phyloP scores from a whole-genome alignment of 2,113 vertebrate genomes.

The Perca fluviatilis region DNA sequence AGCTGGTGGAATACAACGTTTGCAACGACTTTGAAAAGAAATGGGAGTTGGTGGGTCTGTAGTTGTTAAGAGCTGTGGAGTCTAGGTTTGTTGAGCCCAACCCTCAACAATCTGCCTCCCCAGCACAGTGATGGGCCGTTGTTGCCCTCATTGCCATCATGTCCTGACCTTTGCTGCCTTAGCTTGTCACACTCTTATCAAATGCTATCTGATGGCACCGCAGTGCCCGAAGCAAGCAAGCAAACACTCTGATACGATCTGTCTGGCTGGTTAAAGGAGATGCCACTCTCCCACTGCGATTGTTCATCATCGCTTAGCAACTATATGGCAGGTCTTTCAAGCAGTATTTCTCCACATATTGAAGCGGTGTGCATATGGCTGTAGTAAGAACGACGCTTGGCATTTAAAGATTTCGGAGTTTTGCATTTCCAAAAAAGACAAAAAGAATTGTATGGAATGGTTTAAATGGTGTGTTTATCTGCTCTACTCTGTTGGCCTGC shows the following conservation, averaged over 20 bases:
- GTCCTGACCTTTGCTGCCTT: slow-evolving; percentile 68
- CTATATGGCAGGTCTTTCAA: background rate
- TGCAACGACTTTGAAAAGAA: no score
- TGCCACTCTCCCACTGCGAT: background rate
- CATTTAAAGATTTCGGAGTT: background rate
- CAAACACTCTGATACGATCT: slow-evolving; percentile 52
- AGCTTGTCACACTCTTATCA: slow-evolving; percentile 67
- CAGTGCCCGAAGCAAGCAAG: slow-evolving; percentile 46
- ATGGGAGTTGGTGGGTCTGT: no score
- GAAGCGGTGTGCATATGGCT: no score
- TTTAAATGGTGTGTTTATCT: background rate
- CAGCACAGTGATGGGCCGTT: slow-evolving; percentile 27
- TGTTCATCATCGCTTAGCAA: background rate
- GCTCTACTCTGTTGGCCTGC: background rate
- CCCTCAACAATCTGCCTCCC: slow-evolving; percentile 12
- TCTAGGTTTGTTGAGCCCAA: slow-evolving; percentile 2
- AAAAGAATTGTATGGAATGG: background rate
- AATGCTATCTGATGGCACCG: slow-evolving; percentile 61
- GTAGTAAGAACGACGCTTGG: background rate
- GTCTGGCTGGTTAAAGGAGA: slow-evolving; percentile 48
- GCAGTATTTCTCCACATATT: no score
- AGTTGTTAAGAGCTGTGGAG: no score
- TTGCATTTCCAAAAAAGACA: background rate
- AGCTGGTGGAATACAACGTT: no score
- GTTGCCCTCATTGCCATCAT: slow-evolving; percentile 48